Evolutionary conservation across 1,140 invertebrate genomes (phyloP).

Genomic region (Drosophila pseudoobscura): DNA sequence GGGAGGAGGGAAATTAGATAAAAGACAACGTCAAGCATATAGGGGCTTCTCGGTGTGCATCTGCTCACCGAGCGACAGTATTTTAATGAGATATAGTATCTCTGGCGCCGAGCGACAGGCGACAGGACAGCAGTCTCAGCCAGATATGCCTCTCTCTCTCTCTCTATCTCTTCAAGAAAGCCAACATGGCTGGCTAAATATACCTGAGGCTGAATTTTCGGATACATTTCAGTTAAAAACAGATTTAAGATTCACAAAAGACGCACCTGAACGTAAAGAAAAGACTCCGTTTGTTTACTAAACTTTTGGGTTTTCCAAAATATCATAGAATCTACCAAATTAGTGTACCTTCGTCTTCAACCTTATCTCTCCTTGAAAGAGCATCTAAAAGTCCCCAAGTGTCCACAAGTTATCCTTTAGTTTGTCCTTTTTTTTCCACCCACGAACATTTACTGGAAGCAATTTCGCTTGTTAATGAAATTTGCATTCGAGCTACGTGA

Average conservation of each 20-base stretch:
- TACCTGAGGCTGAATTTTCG: too few species aligned
- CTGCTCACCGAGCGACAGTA: conserved; percentile 50
- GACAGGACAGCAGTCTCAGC: background rate
- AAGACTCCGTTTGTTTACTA: too few species aligned
- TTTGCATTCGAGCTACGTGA: conserved; percentile 80
- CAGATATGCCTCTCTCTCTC: conserved; percentile 7
- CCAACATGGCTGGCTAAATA: too few species aligned
- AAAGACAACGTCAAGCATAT: conserved; percentile 51
- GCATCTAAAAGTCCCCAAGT: conserved; percentile 18
- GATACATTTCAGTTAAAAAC: too few species aligned
- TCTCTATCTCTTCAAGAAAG: background rate
- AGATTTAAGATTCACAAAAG: too few species aligned
- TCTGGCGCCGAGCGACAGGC: conserved; percentile 23
- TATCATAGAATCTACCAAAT: too few species aligned
- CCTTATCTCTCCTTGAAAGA: conserved; percentile 1
- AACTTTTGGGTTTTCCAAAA: too few species aligned
- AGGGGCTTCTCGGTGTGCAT: conserved; percentile 19
- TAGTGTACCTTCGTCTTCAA: background rate
- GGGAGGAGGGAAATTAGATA: conserved; percentile 23
- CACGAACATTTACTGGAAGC: conserved; percentile 56
- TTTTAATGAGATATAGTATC: conserved; percentile 72
- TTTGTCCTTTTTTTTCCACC: conserved; percentile 23
- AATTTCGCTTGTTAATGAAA: conserved; percentile 81
- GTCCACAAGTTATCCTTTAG: conserved; percentile 22
- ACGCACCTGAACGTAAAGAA: too few species aligned